These are phyloP conservation scores for Phocoena phocoena DNA, from an alignment of 2,113 vertebrate genomes.

Conservation along the genomic window DNA sequence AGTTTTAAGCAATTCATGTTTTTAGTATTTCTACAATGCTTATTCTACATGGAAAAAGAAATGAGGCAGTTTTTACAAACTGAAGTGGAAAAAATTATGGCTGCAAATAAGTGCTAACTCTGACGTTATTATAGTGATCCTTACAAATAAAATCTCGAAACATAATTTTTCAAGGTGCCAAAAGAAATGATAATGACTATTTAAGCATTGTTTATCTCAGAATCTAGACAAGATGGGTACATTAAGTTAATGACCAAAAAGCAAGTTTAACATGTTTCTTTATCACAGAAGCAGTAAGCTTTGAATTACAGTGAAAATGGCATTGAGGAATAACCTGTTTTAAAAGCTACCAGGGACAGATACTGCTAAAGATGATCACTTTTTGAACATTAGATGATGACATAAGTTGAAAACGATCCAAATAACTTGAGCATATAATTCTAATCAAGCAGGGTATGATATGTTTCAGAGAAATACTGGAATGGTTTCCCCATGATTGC, in stretches of 20 bases:
- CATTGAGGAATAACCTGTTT: not conserved
- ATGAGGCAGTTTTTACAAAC: not conserved
- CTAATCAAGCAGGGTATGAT: not conserved
- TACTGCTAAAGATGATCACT: not conserved
- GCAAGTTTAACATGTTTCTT: not conserved
- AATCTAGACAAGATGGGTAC: not conserved
- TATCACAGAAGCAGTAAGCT: not conserved
- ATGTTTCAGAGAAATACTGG: not conserved
- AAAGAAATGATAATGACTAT: not conserved
- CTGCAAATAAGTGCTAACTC: not conserved
- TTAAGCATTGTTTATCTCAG: not conserved
- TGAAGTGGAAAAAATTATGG: not conserved
- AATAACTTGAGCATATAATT: not conserved
- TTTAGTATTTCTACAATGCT: not conserved
- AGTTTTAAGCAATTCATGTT: not conserved
- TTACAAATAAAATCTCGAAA: not conserved
- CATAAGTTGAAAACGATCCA: not conserved
- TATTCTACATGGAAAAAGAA: not conserved
- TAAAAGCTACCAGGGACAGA: not conserved
- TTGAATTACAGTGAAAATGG: not conserved
- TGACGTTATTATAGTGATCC: not conserved
- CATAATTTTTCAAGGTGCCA: not conserved
- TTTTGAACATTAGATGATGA: not conserved
- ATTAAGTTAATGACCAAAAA: not conserved
- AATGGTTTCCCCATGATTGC: not conserved